Evolutionary conservation across 2,888 invertebrate species (phyloP), one percentile per base, ranked within the genome.

Genomic region (Thyatira batis): DNA sequence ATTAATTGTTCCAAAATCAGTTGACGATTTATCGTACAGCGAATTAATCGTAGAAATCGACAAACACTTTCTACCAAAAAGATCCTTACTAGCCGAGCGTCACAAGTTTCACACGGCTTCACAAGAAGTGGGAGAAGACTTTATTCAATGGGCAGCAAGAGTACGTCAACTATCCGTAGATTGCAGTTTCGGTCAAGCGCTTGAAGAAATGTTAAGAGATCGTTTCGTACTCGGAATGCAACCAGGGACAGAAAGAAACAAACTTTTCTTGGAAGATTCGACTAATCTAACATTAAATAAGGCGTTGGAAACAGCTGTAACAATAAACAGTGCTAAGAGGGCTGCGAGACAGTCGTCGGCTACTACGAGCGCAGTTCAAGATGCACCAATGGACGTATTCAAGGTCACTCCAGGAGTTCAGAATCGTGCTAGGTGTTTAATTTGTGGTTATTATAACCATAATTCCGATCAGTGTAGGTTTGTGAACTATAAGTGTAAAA

Each of bases 151-250:
- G 62, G 60, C 58, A 20, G 65, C 58, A 30, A 50, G 64, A 11
- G n/a, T 62, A 13, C 43, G 61, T 45, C 64, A 61, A 20, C 23
- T 61, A 11, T 59, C 63, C 25, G 59, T 52, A 20, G 53, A 58
- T 30, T 61, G 63, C 48, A 53, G 60, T 9, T 61, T 64, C 55
- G 64, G 61, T 27, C 25, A 51, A 20, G 60, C 58, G 11, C 43
- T 66, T 17, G 61, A 63, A 28, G 55, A 54, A 45, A 45, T 28
- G 10, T 39, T 65, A 2, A 52, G 45, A n/a, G 65, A 68, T 46
- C 61, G 60, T 49, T 66, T 63, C 49, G 57, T 66, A 48, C 60
- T 66, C 33, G 63, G 61, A 28, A 49, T 60, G 43, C 53, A 50
- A 10, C 25, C 57, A 10, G 61, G 62, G 9, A 53, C 63, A 17